Conservation (phyloP, 2,797 vertebrate species). For the Cyclopterus lumpus region DNA sequence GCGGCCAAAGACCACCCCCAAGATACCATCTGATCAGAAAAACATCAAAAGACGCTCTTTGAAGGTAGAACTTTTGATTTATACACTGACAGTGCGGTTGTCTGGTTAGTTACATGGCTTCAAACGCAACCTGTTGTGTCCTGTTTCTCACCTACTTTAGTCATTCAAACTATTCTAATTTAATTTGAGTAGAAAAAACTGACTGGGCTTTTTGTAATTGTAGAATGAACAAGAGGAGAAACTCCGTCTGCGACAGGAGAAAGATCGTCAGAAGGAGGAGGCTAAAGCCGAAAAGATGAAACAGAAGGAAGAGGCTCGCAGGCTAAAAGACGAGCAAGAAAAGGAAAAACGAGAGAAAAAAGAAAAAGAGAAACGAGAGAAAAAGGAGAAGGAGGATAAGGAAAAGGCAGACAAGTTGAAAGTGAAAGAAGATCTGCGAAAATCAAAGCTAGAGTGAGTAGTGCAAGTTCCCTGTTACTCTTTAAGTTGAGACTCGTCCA, state of each 20-base stretch:
- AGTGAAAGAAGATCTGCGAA: conserved; percentile 92
- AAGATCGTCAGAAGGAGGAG: conserved; percentile 89
- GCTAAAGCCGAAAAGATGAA: conserved; percentile 88
- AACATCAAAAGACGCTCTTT: conserved; percentile 78
- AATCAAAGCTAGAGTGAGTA: conserved; percentile 94
- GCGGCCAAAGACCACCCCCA: conserved; percentile 72
- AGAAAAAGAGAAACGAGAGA: conserved; percentile 91
- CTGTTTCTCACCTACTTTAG: background rate
- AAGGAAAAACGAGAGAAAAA: conserved; percentile 89
- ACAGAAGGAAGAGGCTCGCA: conserved; percentile 90
- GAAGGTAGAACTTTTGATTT: conserved; percentile 71
- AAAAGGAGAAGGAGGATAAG: conserved; percentile 91
- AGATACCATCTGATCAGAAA: conserved; percentile 71
- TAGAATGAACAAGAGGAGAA: conserved; percentile 83
- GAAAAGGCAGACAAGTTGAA: conserved; percentile 93
- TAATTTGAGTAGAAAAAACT: background rate
- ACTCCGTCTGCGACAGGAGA: conserved; percentile 84
- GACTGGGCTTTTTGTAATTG: background rate
- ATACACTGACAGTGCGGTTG: background rate
- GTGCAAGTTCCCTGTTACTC: background rate
- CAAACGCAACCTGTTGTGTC: background rate
- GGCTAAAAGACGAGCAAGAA: conserved; percentile 89
- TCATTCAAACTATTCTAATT: background rate
- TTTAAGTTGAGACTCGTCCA: background rate
- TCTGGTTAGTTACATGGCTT: background rate